These are phyloP conservation scores for Mythimna loreyi DNA, from an alignment of 2,888 invertebrate species.

Conservation along the genomic window DNA sequence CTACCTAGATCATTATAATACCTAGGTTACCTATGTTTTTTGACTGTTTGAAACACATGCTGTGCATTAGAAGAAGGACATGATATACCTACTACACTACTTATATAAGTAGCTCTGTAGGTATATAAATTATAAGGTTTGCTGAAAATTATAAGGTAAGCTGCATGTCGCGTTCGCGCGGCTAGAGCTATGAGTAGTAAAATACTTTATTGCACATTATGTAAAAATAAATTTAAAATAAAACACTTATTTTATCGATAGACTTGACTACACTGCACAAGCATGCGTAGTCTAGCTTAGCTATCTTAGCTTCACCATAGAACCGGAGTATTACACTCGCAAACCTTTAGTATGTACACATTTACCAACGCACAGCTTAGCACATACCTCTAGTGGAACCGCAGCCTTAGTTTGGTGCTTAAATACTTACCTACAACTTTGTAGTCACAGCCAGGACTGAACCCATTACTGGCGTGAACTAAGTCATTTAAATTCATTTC, in stretches of 20 bases:
- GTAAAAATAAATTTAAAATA: too few species aligned
- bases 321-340: too few species aligned
- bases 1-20: background rate
- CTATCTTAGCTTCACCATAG: too few species aligned
- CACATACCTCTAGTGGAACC: background rate
- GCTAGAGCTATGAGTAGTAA: too few species aligned
- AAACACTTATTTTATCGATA: too few species aligned
- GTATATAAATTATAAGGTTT: too few species aligned
- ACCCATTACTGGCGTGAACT: constrained; percentile 50
- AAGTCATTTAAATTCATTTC: constrained; percentile 69
- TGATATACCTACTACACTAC: too few species aligned
- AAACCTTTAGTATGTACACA: background rate
- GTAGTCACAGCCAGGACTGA: constrained; percentile 26
- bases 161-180: background rate
- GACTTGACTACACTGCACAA: too few species aligned
- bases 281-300: too few species aligned
- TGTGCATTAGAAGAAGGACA: background rate
- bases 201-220: too few species aligned
- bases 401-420: background rate
- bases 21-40: background rate
- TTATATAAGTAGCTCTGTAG: too few species aligned
- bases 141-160: background rate
- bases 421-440: constrained; percentile 21
- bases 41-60: background rate
- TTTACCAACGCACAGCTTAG: background rate